Conservation (phyloP, 2,797 vertebrate species). For the Pipistrellus pygmaeus region DNA sequence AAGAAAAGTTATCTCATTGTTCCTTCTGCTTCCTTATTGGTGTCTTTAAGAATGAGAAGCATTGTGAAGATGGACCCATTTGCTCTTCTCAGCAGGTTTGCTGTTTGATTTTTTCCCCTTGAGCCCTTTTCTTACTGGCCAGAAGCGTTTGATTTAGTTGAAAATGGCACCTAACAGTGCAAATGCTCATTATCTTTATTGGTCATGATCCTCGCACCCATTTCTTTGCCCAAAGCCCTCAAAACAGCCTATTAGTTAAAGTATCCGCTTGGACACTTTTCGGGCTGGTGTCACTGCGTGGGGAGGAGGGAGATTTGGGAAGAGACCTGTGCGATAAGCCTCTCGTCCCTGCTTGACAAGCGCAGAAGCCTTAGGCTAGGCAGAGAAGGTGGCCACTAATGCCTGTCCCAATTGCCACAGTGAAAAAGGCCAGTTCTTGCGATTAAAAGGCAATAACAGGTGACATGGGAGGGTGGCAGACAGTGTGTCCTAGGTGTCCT, state of each 20-base stretch:
- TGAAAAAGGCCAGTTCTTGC: neutral
- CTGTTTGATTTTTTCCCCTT: constrained; percentile 28
- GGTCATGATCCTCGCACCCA: constrained; percentile 60
- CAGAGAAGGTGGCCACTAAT: neutral
- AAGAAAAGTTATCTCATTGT: neutral
- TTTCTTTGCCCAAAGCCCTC: constrained; percentile 66
- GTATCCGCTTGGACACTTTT: constrained; percentile 29
- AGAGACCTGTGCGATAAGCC: neutral
- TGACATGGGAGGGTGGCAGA: neutral
- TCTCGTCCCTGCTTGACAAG: neutral
- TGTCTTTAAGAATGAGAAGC: neutral
- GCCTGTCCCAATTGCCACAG: neutral
- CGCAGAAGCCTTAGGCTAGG: neutral
- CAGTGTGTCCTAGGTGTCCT: neutral
- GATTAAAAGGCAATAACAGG: neutral
- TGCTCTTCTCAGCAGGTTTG: constrained; percentile 70
- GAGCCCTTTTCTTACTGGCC: constrained; percentile 7
- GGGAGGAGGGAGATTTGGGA: constrained; percentile 19
- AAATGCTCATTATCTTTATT: constrained; percentile 81
- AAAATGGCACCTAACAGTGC: constrained; percentile 69
- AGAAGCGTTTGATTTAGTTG: constrained; percentile 72
- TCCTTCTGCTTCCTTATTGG: neutral
- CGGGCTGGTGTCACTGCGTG: neutral
- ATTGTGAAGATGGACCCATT: neutral
- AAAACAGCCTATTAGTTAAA: constrained; percentile 67